phyloP scores from a whole-genome alignment of 2,797 vertebrate species.

The Anguilla marmorata region DNA sequence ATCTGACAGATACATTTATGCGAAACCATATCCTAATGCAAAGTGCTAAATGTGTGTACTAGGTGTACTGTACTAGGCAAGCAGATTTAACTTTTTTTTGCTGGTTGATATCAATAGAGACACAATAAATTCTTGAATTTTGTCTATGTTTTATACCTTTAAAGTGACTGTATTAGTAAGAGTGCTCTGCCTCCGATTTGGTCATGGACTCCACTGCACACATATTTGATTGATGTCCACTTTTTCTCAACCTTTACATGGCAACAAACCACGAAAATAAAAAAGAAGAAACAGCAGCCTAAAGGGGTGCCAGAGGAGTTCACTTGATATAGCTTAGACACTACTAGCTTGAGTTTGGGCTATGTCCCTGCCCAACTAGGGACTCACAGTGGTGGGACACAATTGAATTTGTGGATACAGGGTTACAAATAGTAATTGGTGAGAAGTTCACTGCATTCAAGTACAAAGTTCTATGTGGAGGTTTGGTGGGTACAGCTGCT shows the following conservation, averaged over 20 bases:
- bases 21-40: not conserved
- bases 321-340: not conserved
- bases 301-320: not conserved
- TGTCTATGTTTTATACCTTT: not conserved
- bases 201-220: not conserved
- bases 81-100: not conserved
- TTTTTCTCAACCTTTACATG: not conserved
- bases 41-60: not conserved
- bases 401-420: too few species aligned
- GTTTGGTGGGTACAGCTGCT: not conserved
- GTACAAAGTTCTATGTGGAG: not conserved
- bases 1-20: not conserved
- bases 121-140: not conserved
- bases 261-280: not conserved
- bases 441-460: not conserved
- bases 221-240: not conserved
- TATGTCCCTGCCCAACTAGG: too few species aligned
- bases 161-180: not conserved
- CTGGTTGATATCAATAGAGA: not conserved
- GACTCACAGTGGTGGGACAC: too few species aligned
- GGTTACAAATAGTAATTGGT: not conserved
- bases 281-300: not conserved
- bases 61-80: not conserved
- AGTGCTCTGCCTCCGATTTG: not conserved
- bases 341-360: too few species aligned